These are phyloP conservation scores for Lutra lutra DNA, from an alignment of 2,797 vertebrate genomes.

Conservation along the genomic window DNA sequence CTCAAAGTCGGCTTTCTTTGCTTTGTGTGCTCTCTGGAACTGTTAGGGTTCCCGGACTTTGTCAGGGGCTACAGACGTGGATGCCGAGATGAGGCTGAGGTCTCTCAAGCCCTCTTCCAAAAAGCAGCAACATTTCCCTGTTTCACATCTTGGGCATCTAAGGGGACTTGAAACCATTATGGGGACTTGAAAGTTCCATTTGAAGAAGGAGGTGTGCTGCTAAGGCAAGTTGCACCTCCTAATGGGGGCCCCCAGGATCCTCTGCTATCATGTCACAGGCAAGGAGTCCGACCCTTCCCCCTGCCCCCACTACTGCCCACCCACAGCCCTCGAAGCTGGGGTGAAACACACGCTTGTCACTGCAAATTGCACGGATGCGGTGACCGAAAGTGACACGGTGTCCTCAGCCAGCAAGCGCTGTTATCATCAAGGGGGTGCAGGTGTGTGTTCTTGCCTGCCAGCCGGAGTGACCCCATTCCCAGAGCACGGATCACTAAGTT, in stretches of 20 bases:
- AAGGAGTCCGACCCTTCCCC: not conserved
- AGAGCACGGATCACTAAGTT: not conserved
- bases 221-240: not conserved
- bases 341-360: not conserved
- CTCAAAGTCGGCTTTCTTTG: not conserved
- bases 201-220: not conserved
- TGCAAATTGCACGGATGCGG: not conserved
- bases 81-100: not conserved
- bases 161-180: too few species aligned
- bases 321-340: not conserved
- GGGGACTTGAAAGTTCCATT: not conserved
- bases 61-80: not conserved
- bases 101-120: not conserved
- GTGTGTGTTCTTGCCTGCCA: not conserved
- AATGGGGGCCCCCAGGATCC: not conserved
- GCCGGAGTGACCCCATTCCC: not conserved
- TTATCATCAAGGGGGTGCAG: constrained; percentile 18
- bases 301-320: not conserved
- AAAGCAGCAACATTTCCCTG: not conserved
- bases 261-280: not conserved
- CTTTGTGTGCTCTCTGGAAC: not conserved
- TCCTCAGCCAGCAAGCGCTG: not conserved
- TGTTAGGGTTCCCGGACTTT: not conserved
- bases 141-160: not conserved
- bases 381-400: constrained; percentile 31